Base-by-base conservation (phyloP, 1,140 invertebrate genomes). In the Drosophila melanica region DNA sequence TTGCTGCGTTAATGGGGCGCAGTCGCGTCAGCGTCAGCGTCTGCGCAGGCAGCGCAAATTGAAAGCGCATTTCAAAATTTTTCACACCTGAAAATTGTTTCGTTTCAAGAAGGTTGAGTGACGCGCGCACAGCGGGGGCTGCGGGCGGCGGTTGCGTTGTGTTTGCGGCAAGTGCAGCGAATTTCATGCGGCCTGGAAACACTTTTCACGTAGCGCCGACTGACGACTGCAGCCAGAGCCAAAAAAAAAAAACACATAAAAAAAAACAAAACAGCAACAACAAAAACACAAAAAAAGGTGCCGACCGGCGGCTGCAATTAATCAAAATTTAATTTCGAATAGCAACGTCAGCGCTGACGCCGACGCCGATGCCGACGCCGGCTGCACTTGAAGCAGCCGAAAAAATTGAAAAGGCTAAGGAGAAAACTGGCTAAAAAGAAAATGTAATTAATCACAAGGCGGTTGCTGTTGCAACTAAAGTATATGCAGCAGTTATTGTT, bases 1-100 rank as follows among this genome's bases (percentile, higher is more conserved):
- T 87, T 86, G 82, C 82, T 79, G 84, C 82, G 82, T 86, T 86
- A 86, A 86, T 86, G 82, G 81, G 81, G 60, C 72, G 72, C 75
- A 69, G 70, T 67, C 75, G 42, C 42, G 27, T 27, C 27, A 27
- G 33, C 23, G 18, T 27, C 35, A 16, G 2, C 3, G 60, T 69
- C 65, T 42, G 42, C 54, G 74, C 68, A 72, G 58, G 70, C 81
- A 87, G 82, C 79, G 84, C 82, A 87, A 87, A 87, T 87, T 87
- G 82, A 87, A 87, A 82, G 82, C 75, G 79, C 84, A 89, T 89
- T 87, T 87, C 72, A 87, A 82, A 87, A 87, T 89, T 82, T 87
- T 87, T 87, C 82, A 87, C 82, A 87, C 84, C 84, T 87, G 82
- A 87, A 87, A 89, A 89, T 89, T 87, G 74, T 89, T 87, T 87